A percentile compares a stretch with the other conserved stretches of the same genome.
These are phyloP conservation scores for Gila robusta DNA, from an alignment of 2,797 vertebrate species.

Conservation along the genomic window DNA sequence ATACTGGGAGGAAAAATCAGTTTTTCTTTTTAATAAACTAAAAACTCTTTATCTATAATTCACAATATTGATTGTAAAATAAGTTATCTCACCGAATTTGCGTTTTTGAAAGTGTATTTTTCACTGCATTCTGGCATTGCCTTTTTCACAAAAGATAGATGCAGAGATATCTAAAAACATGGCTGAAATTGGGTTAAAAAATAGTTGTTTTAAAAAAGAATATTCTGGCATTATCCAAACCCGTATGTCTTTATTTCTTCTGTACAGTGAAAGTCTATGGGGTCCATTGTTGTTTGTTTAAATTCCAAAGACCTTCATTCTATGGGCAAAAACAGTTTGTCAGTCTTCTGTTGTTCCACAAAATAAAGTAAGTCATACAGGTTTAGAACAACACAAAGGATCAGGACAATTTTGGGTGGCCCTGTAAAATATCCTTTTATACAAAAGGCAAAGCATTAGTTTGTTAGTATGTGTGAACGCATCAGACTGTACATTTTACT, in stretches of 20 bases:
- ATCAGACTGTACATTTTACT: not conserved
- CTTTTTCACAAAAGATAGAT: not conserved
- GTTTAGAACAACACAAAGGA: not conserved
- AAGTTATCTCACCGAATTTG: not conserved
- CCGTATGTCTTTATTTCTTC: not conserved
- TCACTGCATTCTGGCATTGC: not conserved
- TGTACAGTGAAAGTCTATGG: not conserved
- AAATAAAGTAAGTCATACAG: not conserved
- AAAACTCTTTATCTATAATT: not conserved
- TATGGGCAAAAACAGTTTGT: not conserved
- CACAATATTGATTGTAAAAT: not conserved
- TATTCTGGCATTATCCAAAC: not conserved
- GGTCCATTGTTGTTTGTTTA: not conserved
- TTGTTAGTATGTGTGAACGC: not conserved
- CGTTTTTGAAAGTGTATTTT: not conserved
- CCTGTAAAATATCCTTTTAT: not conserved
- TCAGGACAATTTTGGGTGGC: not conserved
- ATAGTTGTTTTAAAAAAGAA: not conserved
- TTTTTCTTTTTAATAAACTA: not conserved
- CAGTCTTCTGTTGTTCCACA: not conserved
- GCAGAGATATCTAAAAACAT: not conserved
- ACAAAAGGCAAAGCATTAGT: not conserved
- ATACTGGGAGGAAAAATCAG: too few relatives aligned
- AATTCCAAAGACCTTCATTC: not conserved
- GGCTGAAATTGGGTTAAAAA: too few relatives aligned